Percentiles rank a stretch among this genome's conserved stretches.
Evolutionary conservation across 2,113 vertebrate genomes (phyloP).

Genomic region (Choloepus hoffmanni): DNA sequence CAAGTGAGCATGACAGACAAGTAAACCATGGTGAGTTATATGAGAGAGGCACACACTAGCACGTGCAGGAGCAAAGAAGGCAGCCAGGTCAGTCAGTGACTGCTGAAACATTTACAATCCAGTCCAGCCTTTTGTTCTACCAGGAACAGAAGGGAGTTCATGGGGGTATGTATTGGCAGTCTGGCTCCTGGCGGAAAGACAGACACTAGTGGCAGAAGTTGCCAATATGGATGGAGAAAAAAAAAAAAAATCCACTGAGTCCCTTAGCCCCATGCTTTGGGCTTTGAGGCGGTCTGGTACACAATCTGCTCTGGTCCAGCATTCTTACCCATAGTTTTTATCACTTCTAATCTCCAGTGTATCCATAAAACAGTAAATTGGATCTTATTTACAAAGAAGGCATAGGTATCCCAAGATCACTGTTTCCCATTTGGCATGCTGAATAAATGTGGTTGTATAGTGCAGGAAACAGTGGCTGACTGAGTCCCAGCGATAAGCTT

Average conservation of each 20-base stretch:
- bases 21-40: not conserved
- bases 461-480: not conserved
- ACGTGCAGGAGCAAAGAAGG: not conserved
- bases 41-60: not conserved
- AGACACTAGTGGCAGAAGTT: not conserved
- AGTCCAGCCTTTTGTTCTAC: not conserved
- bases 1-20: not conserved
- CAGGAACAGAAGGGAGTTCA: not conserved
- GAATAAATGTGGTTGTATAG: not conserved
- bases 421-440: not conserved
- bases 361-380: not conserved
- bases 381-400: slow-evolving; percentile 3
- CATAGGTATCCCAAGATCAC: not conserved
- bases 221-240: not conserved
- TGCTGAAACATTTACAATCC: not conserved
- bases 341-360: not conserved
- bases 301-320: not conserved
- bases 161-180: not conserved
- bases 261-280: not conserved
- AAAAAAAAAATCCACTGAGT: not conserved
- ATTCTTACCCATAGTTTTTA: not conserved
- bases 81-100: not conserved
- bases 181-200: not conserved
- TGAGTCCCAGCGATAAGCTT: not conserved
- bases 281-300: not conserved